Conservation (phyloP, 92 coral and sea anemone species). For the Desmophyllum pertusum region DNA sequence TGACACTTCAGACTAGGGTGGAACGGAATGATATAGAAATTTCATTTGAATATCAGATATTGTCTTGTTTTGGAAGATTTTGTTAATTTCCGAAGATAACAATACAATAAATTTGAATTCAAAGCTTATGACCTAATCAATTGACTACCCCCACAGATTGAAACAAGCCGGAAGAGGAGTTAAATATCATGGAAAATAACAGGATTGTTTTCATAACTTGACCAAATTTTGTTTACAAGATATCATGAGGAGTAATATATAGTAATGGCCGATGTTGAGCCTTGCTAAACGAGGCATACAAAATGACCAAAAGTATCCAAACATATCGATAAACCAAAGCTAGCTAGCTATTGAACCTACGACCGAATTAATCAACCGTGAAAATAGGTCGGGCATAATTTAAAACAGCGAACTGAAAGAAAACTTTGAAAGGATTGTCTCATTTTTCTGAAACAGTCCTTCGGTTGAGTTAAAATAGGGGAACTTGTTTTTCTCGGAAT, state of each 20-base stretch:
- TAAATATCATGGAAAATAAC: background rate
- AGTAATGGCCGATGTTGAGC: background rate
- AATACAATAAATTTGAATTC: background rate
- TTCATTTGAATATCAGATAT: background rate
- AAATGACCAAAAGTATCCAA: background rate
- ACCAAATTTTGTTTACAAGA: background rate
- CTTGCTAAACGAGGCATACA: background rate
- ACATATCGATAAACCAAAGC: background rate
- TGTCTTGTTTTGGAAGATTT: background rate
- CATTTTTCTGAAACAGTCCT: background rate
- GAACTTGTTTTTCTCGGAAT: background rate
- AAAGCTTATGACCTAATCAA: background rate
- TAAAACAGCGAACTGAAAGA: background rate
- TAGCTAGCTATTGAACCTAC: background rate
- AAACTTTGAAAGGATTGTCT: background rate
- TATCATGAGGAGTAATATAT: background rate
- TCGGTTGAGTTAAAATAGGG: background rate
- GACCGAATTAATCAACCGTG: background rate
- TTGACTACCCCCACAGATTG: background rate
- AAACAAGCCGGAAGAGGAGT: background rate
- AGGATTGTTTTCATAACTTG: background rate
- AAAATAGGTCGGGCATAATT: background rate
- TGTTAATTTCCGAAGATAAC: background rate
- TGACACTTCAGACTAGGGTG: too few relatives aligned
- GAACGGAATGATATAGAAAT: background rate